These are phyloP conservation scores for Schizothorax lantsangensis DNA, from an alignment of 2,797 vertebrate genomes.

Conservation along the genomic window DNA sequence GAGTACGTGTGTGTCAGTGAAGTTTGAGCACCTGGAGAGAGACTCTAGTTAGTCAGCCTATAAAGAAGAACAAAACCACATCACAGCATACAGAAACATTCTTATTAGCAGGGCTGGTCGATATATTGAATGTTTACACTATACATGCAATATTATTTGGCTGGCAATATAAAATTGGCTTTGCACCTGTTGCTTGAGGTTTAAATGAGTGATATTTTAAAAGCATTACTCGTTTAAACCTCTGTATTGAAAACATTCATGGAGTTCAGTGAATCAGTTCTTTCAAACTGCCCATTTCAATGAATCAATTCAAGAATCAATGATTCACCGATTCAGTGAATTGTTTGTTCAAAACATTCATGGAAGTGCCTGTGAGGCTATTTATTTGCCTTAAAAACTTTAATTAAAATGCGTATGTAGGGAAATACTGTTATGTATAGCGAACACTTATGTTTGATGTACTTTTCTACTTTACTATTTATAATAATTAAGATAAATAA, in stretches of 20 bases:
- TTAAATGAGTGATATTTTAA: not conserved
- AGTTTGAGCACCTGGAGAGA: constrained; percentile 61
- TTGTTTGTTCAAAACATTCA: not conserved
- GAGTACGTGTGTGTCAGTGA: constrained; percentile 27
- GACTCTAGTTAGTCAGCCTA: constrained; percentile 52
- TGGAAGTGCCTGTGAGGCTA: not conserved
- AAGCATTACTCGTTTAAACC: not conserved
- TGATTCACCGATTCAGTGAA: not conserved
- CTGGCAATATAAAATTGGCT: not conserved
- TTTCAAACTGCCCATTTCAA: not conserved
- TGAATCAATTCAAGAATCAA: not conserved
- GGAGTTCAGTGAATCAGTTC: not conserved
- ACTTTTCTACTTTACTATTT: not conserved
- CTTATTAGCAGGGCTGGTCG: not conserved
- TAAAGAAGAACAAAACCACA: constrained; percentile 29
- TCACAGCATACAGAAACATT: not conserved
- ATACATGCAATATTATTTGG: not conserved
- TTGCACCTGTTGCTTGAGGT: not conserved
- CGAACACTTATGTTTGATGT: not conserved
- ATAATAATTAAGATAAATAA: not conserved
- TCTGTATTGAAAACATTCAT: not conserved
- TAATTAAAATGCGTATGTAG: not conserved
- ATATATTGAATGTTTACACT: not conserved
- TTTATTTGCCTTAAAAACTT: not conserved
- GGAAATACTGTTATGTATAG: not conserved